These are phyloP conservation scores for Tragopan temminckii DNA, from an alignment of 2,797 vertebrate species.

Conservation along the genomic window DNA sequence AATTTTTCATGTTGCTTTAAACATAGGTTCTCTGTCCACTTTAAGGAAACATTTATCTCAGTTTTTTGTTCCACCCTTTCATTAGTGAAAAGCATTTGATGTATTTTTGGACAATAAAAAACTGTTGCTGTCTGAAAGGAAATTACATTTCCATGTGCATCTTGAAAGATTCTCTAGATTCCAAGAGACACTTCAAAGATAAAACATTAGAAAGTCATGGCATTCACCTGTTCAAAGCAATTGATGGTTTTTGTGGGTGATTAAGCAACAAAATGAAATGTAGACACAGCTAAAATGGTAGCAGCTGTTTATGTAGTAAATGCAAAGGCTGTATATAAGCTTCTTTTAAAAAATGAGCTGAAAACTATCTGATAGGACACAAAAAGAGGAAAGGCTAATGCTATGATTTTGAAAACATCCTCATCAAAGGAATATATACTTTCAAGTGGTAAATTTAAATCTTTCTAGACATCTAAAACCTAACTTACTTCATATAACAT, in stretches of 20 bases:
- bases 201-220: neutral
- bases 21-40: neutral
- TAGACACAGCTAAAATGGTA: neutral
- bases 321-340: neutral
- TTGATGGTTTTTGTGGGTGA: neutral
- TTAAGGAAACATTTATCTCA: neutral
- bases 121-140: neutral
- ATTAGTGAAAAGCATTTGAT: neutral
- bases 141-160: neutral
- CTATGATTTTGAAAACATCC: neutral
- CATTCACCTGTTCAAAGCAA: neutral
- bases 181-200: neutral
- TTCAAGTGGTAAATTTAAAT: neutral
- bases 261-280: conserved; percentile 26
- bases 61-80: neutral
- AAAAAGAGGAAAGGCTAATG: neutral
- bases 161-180: conserved; percentile 4
- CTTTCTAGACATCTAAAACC: neutral
- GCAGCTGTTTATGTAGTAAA: neutral
- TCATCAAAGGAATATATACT: neutral
- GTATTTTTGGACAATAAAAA: neutral
- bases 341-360: neutral
- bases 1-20: neutral
- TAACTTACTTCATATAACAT: neutral
- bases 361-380: neutral